Evolutionary conservation across 2,113 vertebrate genomes (phyloP).

Genomic region (Megaceryle maxima): DNA sequence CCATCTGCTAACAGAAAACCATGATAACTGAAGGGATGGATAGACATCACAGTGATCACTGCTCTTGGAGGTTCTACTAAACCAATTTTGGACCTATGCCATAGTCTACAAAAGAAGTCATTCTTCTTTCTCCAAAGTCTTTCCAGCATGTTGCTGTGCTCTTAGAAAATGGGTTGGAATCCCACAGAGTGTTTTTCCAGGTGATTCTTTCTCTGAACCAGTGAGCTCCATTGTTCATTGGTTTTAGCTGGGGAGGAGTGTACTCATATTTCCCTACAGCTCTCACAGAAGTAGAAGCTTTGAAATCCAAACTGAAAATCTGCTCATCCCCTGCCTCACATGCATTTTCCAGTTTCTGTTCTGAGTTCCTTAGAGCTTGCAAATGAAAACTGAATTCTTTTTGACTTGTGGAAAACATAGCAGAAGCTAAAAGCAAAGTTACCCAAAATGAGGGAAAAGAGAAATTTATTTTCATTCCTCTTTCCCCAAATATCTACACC

Average conservation of each 20-base stretch:
- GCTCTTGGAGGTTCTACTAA: neutral
- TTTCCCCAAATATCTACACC: neutral
- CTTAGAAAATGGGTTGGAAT: neutral
- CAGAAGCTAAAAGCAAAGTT: neutral
- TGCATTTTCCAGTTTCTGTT: neutral
- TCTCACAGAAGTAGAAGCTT: neutral
- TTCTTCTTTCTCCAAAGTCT: neutral
- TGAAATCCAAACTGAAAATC: neutral
- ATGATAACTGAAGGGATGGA: neutral
- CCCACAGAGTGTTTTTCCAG: neutral
- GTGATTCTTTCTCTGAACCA: neutral
- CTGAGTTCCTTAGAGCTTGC: neutral
- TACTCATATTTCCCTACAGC: neutral
- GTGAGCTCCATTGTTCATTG: neutral
- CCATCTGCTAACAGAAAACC: neutral
- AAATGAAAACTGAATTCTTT: neutral
- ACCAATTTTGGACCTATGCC: neutral
- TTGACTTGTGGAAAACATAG: neutral
- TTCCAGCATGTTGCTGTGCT: neutral
- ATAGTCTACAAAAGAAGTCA: neutral
- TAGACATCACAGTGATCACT: neutral
- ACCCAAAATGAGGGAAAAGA: neutral
- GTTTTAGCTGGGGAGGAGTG: neutral
- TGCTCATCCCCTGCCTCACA: neutral
- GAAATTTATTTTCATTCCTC: neutral